Evolutionary conservation across 2,888 invertebrate genomes (phyloP), one percentile per base, ranked within the genome.

Genomic region (Plusia festucae): DNA sequence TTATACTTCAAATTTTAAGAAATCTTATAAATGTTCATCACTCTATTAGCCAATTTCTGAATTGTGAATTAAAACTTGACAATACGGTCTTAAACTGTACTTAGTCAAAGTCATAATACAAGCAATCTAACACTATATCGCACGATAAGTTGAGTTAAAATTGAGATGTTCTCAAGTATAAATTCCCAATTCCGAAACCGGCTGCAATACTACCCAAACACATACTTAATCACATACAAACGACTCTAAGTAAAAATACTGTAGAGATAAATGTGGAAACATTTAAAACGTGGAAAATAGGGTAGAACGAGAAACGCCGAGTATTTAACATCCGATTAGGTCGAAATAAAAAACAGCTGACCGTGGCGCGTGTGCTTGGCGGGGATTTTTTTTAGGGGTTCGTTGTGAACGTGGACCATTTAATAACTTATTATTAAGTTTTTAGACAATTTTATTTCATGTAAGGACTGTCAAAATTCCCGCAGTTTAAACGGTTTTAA

Each of bases 271-370:
- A 70, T 62, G 78, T n/a, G 49, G 54, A 60, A 24, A 64, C 72
- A 78, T 70, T 76, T 78, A 60, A 65, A 70, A 72, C 69, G 68
- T 56, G 63, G 56, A 65, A 65, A 64, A 64, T 61, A 65, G 67
- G 51, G 62, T 16, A 32, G 61, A 46, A 60, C 46, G 65, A 57
- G 62, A 70, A 70, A 59, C 54, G 61, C 54, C n/a, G 58, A 68
- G 69, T 71, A 73, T 75, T 83, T 79, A 82, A 82, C 82, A 70
- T 81, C 73, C 78, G 79, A 84, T 83, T 81, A 79, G 70, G 63
- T 63, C 72, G 40, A 73, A 80, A 78, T 72, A 77, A 81, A 82
- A 79, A 69, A 60, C 53, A 58, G 34, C 56, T 16, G 53, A 59
- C 57, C 66, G 70, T 49, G 59, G 44, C 67, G 62, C 64, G 72